Percentiles rank a stretch among this genome's conserved stretches.
Conservation (phyloP, 2,888 invertebrate genomes). For the Zygothrica quintamaculata region DNA sequence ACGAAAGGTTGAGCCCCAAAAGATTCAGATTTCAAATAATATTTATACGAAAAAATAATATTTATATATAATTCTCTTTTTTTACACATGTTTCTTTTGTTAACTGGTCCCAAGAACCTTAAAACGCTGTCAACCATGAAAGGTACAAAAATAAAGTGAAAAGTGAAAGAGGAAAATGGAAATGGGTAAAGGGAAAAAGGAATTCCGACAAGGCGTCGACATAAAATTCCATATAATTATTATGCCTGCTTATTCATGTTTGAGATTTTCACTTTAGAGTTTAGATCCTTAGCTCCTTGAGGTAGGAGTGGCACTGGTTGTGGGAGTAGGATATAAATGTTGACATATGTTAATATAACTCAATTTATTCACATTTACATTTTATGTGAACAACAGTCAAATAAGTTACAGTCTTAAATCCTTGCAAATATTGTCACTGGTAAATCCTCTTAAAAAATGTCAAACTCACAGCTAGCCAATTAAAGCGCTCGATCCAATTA, state of each 20-base stretch:
- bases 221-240: conserved; percentile 46
- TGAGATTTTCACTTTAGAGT: conserved; percentile 31
- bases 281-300: too few relatives aligned
- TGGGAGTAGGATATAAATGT: too few relatives aligned
- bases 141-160: conserved; percentile 18
- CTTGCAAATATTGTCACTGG: conserved; percentile 31
- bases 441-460: conserved; percentile 41
- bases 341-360: conserved; percentile 28
- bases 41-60: conserved; percentile 20
- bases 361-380: conserved; percentile 22
- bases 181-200: too few relatives aligned
- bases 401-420: conserved; percentile 23
- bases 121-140: conserved; percentile 38
- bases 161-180: too few relatives aligned
- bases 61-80: neutral
- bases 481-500: conserved; percentile 67
- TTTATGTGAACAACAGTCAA: too few relatives aligned
- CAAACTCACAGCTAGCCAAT: conserved; percentile 52
- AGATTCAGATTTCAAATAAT: conserved; percentile 9
- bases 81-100: conserved; percentile 29
- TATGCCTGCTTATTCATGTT: conserved; percentile 45
- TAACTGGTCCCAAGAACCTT: conserved; percentile 18
- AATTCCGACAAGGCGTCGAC: conserved; percentile 33
- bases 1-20: neutral
- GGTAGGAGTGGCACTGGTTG: too few relatives aligned